phyloP scores from a whole-genome alignment of 2,888 invertebrate species.

The Orthosia cruda region DNA sequence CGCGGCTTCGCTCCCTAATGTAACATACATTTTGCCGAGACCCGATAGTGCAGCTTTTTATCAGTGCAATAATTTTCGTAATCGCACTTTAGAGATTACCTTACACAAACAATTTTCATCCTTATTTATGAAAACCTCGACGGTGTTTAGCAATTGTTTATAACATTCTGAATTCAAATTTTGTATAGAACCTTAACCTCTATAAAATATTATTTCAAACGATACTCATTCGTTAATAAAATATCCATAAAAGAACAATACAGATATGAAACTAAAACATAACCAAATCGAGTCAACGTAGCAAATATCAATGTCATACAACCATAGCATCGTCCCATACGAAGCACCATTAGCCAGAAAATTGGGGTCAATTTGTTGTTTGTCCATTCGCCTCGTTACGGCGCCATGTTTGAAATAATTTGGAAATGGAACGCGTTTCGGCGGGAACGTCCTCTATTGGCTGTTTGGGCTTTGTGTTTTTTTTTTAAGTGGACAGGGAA shows the following conservation, averaged over 20 bases:
- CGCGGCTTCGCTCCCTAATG: too few relatives aligned
- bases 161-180: too few relatives aligned
- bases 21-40: too few relatives aligned
- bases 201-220: too few relatives aligned
- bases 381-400: slow-evolving; percentile 73
- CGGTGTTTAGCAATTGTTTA: too few relatives aligned
- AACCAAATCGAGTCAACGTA: slow-evolving; percentile 29
- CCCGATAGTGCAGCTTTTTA: too few relatives aligned
- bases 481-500: slow-evolving; percentile 66
- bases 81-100: too few relatives aligned
- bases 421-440: slow-evolving; percentile 73
- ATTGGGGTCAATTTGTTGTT: slow-evolving; percentile 79
- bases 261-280: slow-evolving; percentile 30
- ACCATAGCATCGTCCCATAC: slow-evolving; percentile 41
- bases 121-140: too few relatives aligned
- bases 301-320: slow-evolving; percentile 68
- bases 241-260: slow-evolving; percentile 10
- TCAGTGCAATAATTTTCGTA: too few relatives aligned
- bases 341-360: slow-evolving; percentile 67
- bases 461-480: slow-evolving; percentile 56
- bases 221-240: neutral
- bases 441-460: slow-evolving; percentile 62
- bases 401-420: slow-evolving; percentile 73
- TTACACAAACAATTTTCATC: too few relatives aligned
- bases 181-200: too few relatives aligned